Base-by-base conservation (phyloP, 2,888 invertebrate species). In the Leptura quadrifasciata region DNA sequence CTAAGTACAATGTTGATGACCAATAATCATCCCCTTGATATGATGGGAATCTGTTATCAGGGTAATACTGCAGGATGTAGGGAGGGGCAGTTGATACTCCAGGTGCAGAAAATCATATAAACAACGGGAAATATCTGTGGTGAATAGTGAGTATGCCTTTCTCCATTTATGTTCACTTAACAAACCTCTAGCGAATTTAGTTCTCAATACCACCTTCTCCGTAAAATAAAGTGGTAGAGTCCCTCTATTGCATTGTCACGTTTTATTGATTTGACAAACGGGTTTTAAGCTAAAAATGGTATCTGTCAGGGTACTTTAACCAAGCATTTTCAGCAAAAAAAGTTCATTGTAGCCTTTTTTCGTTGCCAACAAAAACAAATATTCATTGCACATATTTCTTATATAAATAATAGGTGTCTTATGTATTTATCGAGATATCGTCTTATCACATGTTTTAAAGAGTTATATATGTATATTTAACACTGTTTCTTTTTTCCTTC, bases 371-470 rank as follows among this genome's bases (percentile, higher is more conserved):
- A 84, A 83, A 86, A 87, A 81, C 75, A 82, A 86, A 81, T 76
- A 80, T 80, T 85, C 84, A 87, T 87, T 87, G 87, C 87, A 87
- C 86, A 86, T 86, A 84, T 83, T 83, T 84, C 54, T 72, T 79
- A 76, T 79, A 76, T 81, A 84, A 84, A 83, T 84, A 83, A 85
- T 72, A 84, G 69, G 82, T 85, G 77, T 78, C 76, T 68, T 77
- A 81, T 82, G 81, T 85, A 84, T 81, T n/a, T 75, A 81, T 78
- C 80, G 84, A 87, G 87, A 88, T 88, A 87, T 87, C 85, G 86
- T 88, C 85, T 84, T 88, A 88, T 88, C 88, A 88, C 88, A 88
- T 87, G 85, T 84, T 78, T 80, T 83, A 79, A 82, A 80, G 74
- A 81, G 78, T 81, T 80, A 77, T 68, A 76, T 77, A 78, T 78